A percentile compares a stretch with the other conserved stretches of the same genome.
phyloP scores from a whole-genome alignment of 2,797 vertebrate genomes.

The Mus spretus region DNA sequence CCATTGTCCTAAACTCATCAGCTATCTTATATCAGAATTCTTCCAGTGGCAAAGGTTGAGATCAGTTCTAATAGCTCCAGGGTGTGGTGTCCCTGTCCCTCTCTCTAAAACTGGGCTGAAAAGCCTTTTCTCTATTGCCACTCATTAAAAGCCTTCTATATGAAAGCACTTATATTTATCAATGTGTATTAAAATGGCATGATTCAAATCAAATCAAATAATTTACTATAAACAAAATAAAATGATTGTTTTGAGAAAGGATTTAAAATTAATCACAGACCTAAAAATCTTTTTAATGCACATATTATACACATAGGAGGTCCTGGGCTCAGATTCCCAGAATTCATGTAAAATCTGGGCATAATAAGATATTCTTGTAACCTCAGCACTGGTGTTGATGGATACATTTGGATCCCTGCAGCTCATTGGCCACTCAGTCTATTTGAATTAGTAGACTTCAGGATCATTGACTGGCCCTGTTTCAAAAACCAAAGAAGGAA shows the following conservation, averaged over 20 bases:
- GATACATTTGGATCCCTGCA: background rate
- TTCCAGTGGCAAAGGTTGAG: too few species aligned
- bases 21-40: too few species aligned
- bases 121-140: too few species aligned
- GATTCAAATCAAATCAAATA: background rate
- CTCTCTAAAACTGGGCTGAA: too few species aligned
- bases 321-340: background rate
- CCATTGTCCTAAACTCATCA: too few species aligned
- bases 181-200: background rate
- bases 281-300: background rate
- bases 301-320: background rate
- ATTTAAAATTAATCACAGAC: background rate
- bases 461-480: background rate
- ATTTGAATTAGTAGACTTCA: background rate
- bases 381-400: background rate
- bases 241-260: background rate
- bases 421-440: background rate
- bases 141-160: background rate
- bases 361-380: background rate
- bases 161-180: background rate
- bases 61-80: too few species aligned
- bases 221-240: background rate
- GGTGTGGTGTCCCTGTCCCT: too few species aligned
- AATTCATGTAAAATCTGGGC: background rate
- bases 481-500: background rate